A percentile compares a stretch with the other conserved stretches of the same genome.
Evolutionary conservation across 1,140 invertebrate genomes (phyloP).

Genomic region (Drosophila novamexicana): DNA sequence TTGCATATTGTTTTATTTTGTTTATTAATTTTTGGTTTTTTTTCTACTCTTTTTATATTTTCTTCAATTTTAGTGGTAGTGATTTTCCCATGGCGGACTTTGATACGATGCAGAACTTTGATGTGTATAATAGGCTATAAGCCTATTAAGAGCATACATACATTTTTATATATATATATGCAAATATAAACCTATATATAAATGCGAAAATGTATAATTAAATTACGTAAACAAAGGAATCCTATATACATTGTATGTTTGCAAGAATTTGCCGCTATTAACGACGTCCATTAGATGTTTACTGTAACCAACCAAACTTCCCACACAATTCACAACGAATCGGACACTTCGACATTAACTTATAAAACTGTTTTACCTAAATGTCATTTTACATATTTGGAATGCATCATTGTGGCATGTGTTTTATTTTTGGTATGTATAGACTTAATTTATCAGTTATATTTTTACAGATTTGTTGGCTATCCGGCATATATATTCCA

Average conservation of each 20-base stretch:
- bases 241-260: slow-evolving; percentile 33
- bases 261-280: slow-evolving; percentile 47
- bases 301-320: slow-evolving; percentile 11
- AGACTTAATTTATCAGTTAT: slow-evolving; percentile 11
- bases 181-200: slow-evolving; percentile 21
- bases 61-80: slow-evolving; percentile 65
- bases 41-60: slow-evolving; percentile 42
- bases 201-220: slow-evolving; percentile 30
- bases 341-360: slow-evolving; percentile 40
- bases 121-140: slow-evolving; percentile 63
- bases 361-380: slow-evolving; percentile 34
- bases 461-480: slow-evolving; percentile 17
- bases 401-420: slow-evolving; percentile 70
- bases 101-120: slow-evolving; percentile 73
- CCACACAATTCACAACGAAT: slow-evolving; percentile 40
- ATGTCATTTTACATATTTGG: slow-evolving; percentile 55
- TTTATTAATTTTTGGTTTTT: slow-evolving; percentile 41
- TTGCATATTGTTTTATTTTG: slow-evolving; percentile 7
- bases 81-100: slow-evolving; percentile 78
- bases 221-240: slow-evolving; percentile 39
- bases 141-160: slow-evolving; percentile 27
- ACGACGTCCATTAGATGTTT: slow-evolving; percentile 56
- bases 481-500: slow-evolving; percentile 2
- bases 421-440: slow-evolving; percentile 73
- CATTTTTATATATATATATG: slow-evolving; percentile 32